These are phyloP conservation scores for Hemistola chrysoprasaria DNA, from an alignment of 2,888 invertebrate genomes.

Conservation along the genomic window DNA sequence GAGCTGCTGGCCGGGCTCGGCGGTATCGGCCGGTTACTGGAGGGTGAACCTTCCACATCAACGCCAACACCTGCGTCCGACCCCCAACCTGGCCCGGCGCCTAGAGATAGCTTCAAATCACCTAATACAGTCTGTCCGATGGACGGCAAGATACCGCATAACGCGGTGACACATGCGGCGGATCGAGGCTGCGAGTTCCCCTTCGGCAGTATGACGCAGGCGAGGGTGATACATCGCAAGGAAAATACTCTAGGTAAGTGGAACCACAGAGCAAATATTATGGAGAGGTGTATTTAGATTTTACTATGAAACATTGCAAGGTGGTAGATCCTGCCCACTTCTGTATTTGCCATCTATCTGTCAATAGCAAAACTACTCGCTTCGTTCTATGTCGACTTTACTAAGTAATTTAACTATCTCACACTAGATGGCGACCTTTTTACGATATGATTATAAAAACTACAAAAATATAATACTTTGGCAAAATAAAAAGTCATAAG, in stretches of 20 bases:
- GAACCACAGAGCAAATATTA: no score
- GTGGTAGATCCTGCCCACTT: no score
- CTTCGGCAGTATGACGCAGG: conserved; percentile 95
- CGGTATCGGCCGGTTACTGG: conserved; percentile 62
- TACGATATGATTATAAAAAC: no score
- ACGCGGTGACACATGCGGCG: conserved; percentile 77
- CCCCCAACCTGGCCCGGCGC: conserved; percentile 36
- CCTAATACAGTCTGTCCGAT: conserved; percentile 95
- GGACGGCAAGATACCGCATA: conserved; percentile 86
- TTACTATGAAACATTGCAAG: no score
- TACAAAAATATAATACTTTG: no score
- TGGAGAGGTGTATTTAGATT: no score
- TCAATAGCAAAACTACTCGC: no score
- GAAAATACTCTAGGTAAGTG: conserved; percentile 80
- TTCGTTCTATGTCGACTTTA: no score
- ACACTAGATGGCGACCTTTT: no score
- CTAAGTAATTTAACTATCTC: no score
- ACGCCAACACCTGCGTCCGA: conserved; percentile 39
- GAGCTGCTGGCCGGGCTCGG: conserved; percentile 67
- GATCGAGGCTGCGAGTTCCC: conserved; percentile 87
- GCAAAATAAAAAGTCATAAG: no score
- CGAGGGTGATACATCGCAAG: conserved; percentile 91
- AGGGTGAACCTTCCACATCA: conserved; percentile 40
- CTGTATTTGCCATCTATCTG: neutral
- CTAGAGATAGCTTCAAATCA: conserved; percentile 84